Conservation (phyloP, 2,797 vertebrate species). For the Jordanella pulchra region DNA sequence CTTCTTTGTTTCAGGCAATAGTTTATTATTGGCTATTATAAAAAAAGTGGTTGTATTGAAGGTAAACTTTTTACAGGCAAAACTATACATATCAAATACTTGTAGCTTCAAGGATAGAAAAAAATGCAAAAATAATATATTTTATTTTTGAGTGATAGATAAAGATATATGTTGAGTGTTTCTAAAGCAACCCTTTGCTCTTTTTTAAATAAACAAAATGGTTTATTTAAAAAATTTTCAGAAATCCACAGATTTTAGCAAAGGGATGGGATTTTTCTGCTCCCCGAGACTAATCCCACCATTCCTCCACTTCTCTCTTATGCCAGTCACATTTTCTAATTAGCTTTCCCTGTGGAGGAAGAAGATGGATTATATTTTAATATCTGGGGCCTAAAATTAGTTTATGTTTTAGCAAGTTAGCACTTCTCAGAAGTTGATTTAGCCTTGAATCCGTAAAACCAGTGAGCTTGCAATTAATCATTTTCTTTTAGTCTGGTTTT, state of each 20-base stretch:
- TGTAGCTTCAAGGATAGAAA: constrained; percentile 19
- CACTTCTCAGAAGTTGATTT: constrained; percentile 90
- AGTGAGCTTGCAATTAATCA: constrained; percentile 88
- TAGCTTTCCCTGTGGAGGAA: constrained; percentile 86
- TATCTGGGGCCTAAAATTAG: constrained; percentile 90
- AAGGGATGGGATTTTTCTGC: constrained; percentile 70
- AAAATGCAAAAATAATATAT: constrained; percentile 16
- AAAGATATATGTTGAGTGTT: background rate
- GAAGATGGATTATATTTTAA: constrained; percentile 96
- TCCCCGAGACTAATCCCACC: constrained; percentile 76
- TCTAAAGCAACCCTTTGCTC: constrained; percentile 16
- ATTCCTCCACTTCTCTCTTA: constrained; percentile 81
- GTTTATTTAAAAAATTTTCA: constrained; percentile 69
- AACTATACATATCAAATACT: constrained; percentile 45
- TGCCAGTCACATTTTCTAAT: constrained; percentile 89
- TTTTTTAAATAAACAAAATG: constrained; percentile 70
- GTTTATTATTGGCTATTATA: constrained; percentile 75
- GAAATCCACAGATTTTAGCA: constrained; percentile 75
- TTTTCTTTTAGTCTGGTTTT: constrained; percentile 81
- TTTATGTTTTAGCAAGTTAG: constrained; percentile 95
- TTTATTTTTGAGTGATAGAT: background rate
- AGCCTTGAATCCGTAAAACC: constrained; percentile 89
- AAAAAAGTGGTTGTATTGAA: constrained; percentile 54
- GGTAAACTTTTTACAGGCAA: constrained; percentile 39
- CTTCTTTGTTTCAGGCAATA: constrained; percentile 66